These are phyloP conservation scores for Cherax destructor DNA, from an alignment of 1,140 invertebrate species.

Conservation along the genomic window DNA sequence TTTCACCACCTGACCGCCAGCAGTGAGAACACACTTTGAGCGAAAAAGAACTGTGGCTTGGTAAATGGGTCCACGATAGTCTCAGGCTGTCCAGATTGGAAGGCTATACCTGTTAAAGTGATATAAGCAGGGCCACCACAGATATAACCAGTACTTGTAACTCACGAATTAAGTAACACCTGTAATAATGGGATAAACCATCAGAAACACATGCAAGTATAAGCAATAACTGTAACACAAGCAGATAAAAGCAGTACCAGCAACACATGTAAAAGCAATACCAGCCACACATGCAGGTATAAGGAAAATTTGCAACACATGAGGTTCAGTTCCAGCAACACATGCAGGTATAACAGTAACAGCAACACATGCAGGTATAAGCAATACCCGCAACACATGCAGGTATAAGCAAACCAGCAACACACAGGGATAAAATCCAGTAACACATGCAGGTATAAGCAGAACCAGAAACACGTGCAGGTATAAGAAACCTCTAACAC, in stretches of 20 bases:
- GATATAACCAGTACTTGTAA: background rate
- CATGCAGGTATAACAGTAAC: too few relatives aligned
- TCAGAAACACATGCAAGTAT: background rate
- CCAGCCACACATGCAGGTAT: conserved; percentile 11
- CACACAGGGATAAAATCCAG: too few relatives aligned
- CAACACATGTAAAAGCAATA: background rate
- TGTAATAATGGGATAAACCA: background rate
- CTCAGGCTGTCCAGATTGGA: conserved; percentile 59
- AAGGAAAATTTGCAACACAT: too few relatives aligned
- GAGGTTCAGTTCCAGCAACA: too few relatives aligned
- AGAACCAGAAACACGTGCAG: too few relatives aligned
- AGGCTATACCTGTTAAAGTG: conserved; percentile 38
- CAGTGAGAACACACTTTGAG: conserved; percentile 43
- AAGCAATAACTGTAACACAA: too few relatives aligned
- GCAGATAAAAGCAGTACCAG: conserved; percentile 30
- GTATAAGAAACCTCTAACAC: too few relatives aligned
- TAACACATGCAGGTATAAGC: too few relatives aligned
- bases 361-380: too few relatives aligned
- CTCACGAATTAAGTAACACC: background rate
- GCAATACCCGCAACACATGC: too few relatives aligned
- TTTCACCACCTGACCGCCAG: conserved; percentile 56
- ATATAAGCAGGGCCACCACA: too few relatives aligned
- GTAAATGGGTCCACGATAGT: conserved; percentile 60
- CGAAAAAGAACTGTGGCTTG: conserved; percentile 33
- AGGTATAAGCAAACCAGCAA: too few relatives aligned